These are phyloP conservation scores for Frieseomelitta varia DNA, from an alignment of 1,140 invertebrate species.

Conservation along the genomic window DNA sequence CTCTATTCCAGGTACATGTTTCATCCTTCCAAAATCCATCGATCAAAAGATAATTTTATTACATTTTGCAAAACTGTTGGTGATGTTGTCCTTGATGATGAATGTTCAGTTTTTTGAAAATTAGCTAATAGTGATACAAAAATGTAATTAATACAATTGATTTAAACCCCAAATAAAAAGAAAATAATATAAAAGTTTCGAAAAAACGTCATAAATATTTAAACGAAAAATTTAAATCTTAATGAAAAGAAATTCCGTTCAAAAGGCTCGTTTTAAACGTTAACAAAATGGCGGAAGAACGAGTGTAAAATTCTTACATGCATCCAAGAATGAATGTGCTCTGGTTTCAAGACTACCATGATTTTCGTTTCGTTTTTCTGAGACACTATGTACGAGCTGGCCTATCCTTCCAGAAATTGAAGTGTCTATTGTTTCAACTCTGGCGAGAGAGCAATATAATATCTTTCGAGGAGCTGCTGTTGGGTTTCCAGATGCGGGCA, in stretches of 20 bases:
- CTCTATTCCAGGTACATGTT: background rate
- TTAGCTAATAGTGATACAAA: background rate
- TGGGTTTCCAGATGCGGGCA: conserved; percentile 75
- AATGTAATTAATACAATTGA: background rate
- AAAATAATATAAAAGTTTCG: background rate
- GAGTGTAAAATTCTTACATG: background rate
- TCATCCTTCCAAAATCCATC: background rate
- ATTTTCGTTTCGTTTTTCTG: conserved; percentile 24
- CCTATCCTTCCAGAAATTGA: conserved; percentile 39
- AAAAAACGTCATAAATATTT: background rate
- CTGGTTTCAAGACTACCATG: background rate
- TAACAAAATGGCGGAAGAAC: background rate
- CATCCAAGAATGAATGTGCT: too few species aligned
- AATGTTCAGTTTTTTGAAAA: background rate
- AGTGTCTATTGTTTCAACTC: conserved; percentile 74
- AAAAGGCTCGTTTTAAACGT: too few species aligned
- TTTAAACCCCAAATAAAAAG: background rate
- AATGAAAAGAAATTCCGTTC: background rate
- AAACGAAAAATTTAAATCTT: background rate
- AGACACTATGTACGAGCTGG: conserved; percentile 43
- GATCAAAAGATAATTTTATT: background rate
- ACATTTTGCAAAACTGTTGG: background rate
- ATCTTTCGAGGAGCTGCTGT: conserved; percentile 63
- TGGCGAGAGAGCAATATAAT: conserved; percentile 71
- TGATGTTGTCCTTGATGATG: background rate